A percentile compares a stretch with the other conserved stretches of the same genome.
Conservation (phyloP, 2,888 invertebrate species). For the Hirtodrosophila confusa region DNA sequence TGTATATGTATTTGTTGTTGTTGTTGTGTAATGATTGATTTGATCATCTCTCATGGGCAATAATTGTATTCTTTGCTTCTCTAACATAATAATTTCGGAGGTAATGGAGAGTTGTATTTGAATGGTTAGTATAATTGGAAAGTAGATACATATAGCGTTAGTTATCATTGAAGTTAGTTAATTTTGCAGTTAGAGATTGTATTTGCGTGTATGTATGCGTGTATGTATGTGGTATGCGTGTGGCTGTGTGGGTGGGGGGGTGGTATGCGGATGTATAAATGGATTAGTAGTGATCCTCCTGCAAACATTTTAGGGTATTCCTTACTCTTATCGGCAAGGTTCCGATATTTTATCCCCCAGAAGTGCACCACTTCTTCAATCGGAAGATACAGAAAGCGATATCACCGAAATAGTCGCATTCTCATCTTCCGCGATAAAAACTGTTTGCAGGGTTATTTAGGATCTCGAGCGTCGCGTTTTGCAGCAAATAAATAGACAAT, state of each 20-base stretch:
- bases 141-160: conserved; percentile 59
- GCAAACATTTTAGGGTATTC: too few relatives aligned
- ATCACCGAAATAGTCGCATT: too few relatives aligned
- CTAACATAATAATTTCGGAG: conserved; percentile 14
- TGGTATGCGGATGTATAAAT: conserved; percentile 19
- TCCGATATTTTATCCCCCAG: too few relatives aligned
- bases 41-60: conserved; percentile 11
- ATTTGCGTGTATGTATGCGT: conserved; percentile 14
- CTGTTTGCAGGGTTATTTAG: too few relatives aligned
- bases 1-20: conserved; percentile 14
- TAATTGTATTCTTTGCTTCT: conserved; percentile 4
- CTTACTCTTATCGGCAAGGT: too few relatives aligned
- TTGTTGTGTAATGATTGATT: conserved; percentile 9
- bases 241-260: conserved; percentile 14
- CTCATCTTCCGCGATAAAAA: too few relatives aligned
- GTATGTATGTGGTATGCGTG: conserved; percentile 10
- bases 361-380: too few relatives aligned
- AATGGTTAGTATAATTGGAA: conserved; percentile 59
- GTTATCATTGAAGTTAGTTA: conserved; percentile 42
- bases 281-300: conserved; percentile 31
- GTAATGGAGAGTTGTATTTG: conserved; percentile 19
- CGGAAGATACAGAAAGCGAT: too few relatives aligned
- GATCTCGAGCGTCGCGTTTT: conserved; percentile 25
- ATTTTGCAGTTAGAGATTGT: conserved; percentile 22
- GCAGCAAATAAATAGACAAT: not conserved